Base-by-base conservation (phyloP, 1,140 invertebrate genomes). In the Pseudomyrmex sp. region DNA sequence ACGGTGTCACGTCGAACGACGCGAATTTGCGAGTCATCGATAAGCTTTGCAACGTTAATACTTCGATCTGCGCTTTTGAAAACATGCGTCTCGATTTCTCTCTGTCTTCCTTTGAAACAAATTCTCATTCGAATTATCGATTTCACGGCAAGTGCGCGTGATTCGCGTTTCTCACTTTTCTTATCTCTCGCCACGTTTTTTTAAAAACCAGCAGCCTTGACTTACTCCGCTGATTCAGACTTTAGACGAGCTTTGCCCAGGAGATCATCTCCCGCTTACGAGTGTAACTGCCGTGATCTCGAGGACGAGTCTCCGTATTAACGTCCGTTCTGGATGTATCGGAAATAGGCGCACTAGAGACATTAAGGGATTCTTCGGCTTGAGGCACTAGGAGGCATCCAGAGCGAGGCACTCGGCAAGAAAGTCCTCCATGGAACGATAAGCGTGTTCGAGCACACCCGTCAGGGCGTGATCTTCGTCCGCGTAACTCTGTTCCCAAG, bases 401-500 rank as follows among this genome's bases (percentile, higher is more conserved):
- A 98, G 95, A 91, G 96, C 97, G 95, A 98, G 96, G 95, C 97
- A 98, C 95, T 97, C 96, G 91, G 96, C 95, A 92, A 97, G 96
- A 95, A 96, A 97, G 94, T 97, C 96, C 95, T 98, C 97, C 97
- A 98, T 97, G 82, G 97, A 97, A 86, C 96, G 95, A 93, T 98
- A 98, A 82, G 97, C 96, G 94, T 98, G 97, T 93, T 97, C 97
- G 86, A 97, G 95, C 66, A 97, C 97, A 65, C 97, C 97, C 82
- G 95, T 94, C 72, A 98, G 93, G 84, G 96, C 95, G 91, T 97
- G 97, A 86, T 97, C 97, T 95, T 98, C 97, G 92, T 98, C 96
- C 77, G 97, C 97, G 92, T 98, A 98, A 88, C 96, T 97, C 97
- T 98, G 93, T 56, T 48, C 9, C 7, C 4, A 56, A 59, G 5